A percentile compares a stretch with the other conserved stretches of the same genome.
Evolutionary conservation across 1,140 invertebrate genomes (phyloP).

Genomic region (Gonioctena quinquepunctata): DNA sequence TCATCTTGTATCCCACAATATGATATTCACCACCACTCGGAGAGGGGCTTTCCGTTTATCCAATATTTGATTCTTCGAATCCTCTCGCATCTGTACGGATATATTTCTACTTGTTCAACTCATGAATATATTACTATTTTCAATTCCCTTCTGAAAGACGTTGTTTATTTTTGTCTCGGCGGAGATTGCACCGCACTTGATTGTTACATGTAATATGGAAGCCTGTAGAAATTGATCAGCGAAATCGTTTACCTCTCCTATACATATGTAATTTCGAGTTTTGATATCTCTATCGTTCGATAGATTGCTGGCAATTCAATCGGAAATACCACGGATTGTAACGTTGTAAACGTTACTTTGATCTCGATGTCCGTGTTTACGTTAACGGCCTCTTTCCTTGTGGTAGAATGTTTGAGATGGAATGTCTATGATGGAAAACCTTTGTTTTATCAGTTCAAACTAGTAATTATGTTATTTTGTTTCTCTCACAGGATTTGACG

Average conservation of each 20-base stretch:
- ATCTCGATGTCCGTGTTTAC: neutral
- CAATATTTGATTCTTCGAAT: constrained; percentile 7
- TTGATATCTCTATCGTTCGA: neutral
- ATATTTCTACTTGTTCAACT: neutral
- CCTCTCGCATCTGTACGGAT: neutral
- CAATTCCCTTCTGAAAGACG: constrained; percentile 2
- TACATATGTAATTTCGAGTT: neutral
- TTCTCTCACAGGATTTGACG: too few species aligned
- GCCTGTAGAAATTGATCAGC: neutral
- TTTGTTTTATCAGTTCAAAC: too few species aligned
- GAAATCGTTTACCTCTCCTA: neutral
- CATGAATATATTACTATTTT: constrained; percentile 16
- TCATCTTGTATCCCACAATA: neutral
- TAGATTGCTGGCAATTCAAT: neutral
- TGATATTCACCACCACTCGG: neutral
- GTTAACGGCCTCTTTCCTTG: too few species aligned
- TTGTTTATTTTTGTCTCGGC: constrained; percentile 7
- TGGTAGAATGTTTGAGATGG: too few species aligned
- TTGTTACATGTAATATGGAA: neutral
- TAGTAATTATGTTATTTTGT: too few species aligned
- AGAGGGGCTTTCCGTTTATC: neutral
- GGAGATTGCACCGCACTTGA: neutral
- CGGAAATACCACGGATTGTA: neutral
- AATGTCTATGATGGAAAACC: too few species aligned
- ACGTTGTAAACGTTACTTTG: neutral